Evolutionary conservation across 2,797 vertebrate genomes (phyloP), one percentile per base, ranked within the genome.

Genomic region (Amniataba percoides): DNA sequence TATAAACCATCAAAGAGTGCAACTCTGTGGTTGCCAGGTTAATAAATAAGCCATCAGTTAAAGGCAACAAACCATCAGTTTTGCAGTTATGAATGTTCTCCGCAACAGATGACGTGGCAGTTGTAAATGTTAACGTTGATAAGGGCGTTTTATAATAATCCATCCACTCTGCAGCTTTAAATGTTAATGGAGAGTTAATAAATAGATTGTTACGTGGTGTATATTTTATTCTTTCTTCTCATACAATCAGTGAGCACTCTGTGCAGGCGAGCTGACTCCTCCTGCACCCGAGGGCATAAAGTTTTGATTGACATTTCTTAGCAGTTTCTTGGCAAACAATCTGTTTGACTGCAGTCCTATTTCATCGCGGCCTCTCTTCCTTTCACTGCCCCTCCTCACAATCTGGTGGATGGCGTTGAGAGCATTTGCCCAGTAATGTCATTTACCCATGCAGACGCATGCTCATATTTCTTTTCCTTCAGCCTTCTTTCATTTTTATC

Each of bases 381-480:
- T 83, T 71, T 77, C 55, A 14, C 65, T 60, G 69, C 72, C 73
- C 53, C 46, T 71, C 59, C 76, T 80, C 71, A 61, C 53, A 86
- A 69, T 76, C 76, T 75, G 43, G 11, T 77, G 68, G 66, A 67
- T 49, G 51, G 23, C 62, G 63, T 48, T 76, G 40, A 77, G 83
- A 88, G 74, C 69, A 73, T 88, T 83, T 85, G 78, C 58, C 42
- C 75, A 69, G 71, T 88, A 85, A 92, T 87, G 48, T 79, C 36
- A 85, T 87, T 87, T 62, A 59, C 58, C 76, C 74, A 78, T 77
- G 70, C 81, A 88, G 81, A 83, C 71, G 59, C 84, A 78, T 76
- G 73, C 65, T 82, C 58, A 55, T 81, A 67, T 81, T 80, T 82
- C 59, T 67, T 81, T 66, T 68, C 43, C 40, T 62, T 34, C 40